Evolutionary conservation across 2,888 invertebrate genomes (phyloP), one percentile per base, ranked within the genome.

Genomic region (Muschampia plurimacula): DNA sequence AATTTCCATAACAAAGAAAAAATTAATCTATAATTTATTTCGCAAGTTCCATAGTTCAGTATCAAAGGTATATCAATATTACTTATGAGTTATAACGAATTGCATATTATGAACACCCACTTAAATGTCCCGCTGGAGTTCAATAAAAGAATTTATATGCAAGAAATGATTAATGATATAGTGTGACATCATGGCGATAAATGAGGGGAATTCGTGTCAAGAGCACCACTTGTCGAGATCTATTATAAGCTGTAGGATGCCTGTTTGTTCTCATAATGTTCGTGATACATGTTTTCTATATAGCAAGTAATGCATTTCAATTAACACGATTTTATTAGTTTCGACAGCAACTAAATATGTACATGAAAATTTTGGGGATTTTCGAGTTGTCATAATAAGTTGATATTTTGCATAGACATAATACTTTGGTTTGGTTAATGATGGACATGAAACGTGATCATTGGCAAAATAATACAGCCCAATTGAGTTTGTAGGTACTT

Each of bases 121-220:
- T n/a, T 49, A 49, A 49, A 13, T 49, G n/a, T 49, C n/a, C 0
- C n/a, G n/a, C n/a, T 46, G n/a, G n/a, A 49, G n/a, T 13, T 49
- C 49, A 49, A 49, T 49, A 49, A 49, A 49, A 49, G n/a, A 49
- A 49, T 49, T 49, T 13, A 49, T 49, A 49, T n/a, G 49, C 49
- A 49, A 49, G 49, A 49, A 49, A 49, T 49, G 49, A 49, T 49
- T 49, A 49, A 49, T 49, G n/a, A 49, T n/a, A 49, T n/a, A 1
- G 5, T 49, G 49, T 49, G 49, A 49, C 49, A n/a, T 49, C 49
- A 49, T n/a, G 49, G 7, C 49, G 49, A 49, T 49, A 49, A 49
- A 49, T 49, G 49, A 6, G 5, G 5, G 49, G 49, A 49, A 49
- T 49, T n/a, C 49, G 49, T n/a, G 49, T 49, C 49, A 49, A 49